These are phyloP conservation scores for Ceyx cyanopectus DNA, from an alignment of 2,113 vertebrate species.

Conservation along the genomic window DNA sequence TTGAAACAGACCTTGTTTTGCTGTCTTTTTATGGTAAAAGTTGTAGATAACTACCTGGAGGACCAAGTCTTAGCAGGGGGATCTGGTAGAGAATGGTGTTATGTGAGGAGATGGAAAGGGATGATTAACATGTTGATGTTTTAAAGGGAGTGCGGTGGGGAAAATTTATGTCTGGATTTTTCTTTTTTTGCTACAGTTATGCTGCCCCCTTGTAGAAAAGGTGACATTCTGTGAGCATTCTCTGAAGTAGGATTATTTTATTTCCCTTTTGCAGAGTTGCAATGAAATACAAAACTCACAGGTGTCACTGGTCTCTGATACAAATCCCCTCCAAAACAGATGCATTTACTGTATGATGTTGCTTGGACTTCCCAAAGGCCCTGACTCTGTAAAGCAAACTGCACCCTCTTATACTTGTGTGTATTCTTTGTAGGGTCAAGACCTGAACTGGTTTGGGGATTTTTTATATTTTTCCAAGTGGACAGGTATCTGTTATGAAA, in stretches of 20 bases:
- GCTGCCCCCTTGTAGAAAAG: conserved; percentile 34
- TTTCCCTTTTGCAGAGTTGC: not conserved
- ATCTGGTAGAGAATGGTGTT: not conserved
- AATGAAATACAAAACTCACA: not conserved
- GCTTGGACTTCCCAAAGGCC: not conserved
- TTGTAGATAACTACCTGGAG: not conserved
- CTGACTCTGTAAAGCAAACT: not conserved
- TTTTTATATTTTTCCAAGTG: not conserved
- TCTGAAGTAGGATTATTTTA: not conserved
- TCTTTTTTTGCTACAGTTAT: not conserved
- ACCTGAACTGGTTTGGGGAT: not conserved
- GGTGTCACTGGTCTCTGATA: not conserved
- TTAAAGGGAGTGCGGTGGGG: not conserved
- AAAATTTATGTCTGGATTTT: not conserved
- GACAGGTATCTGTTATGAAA: not conserved
- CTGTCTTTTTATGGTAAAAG: not conserved
- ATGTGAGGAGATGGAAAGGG: not conserved
- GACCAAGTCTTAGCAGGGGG: not conserved
- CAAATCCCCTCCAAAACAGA: not conserved
- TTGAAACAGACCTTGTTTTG: not conserved
- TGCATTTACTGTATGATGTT: not conserved
- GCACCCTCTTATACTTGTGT: rapidly evolving
- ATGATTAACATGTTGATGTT: not conserved
- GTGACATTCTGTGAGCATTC: not conserved
- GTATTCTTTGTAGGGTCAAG: not conserved